phyloP scores from a whole-genome alignment of 2,113 vertebrate genomes.

The Carlito syrichta region DNA sequence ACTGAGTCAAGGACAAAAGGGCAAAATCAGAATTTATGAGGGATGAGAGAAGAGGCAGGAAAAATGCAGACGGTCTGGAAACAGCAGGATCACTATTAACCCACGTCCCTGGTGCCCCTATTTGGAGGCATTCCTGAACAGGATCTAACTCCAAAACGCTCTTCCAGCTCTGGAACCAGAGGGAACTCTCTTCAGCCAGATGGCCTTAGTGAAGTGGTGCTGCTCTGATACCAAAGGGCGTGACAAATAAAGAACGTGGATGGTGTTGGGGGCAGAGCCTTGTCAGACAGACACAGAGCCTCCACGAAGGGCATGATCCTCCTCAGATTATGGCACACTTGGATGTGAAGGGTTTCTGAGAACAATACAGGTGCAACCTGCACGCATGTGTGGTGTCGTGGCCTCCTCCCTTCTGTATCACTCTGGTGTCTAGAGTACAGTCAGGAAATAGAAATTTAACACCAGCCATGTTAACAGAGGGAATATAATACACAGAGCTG shows the following conservation, averaged over 20 bases:
- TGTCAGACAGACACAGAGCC: fast-evolving
- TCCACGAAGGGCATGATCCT: too few species aligned
- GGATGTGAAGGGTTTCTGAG: neutral
- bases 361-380: neutral
- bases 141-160: neutral
- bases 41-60: neutral
- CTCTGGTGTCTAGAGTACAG: neutral
- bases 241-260: too few species aligned
- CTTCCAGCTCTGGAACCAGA: neutral
- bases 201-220: neutral
- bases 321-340: too few species aligned
- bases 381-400: neutral
- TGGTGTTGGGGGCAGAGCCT: neutral
- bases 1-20: neutral
- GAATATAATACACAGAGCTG: neutral
- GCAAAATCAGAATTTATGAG: neutral
- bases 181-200: neutral
- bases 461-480: too few species aligned
- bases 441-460: neutral
- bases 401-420: neutral
- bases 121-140: neutral
- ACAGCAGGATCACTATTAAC: fast-evolving
- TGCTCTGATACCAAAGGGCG: too few species aligned
- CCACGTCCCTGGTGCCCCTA: too few species aligned
- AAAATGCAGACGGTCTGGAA: too few species aligned